phyloP scores from a whole-genome alignment of 2,888 invertebrate genomes.

The Oxytorus armatus region DNA sequence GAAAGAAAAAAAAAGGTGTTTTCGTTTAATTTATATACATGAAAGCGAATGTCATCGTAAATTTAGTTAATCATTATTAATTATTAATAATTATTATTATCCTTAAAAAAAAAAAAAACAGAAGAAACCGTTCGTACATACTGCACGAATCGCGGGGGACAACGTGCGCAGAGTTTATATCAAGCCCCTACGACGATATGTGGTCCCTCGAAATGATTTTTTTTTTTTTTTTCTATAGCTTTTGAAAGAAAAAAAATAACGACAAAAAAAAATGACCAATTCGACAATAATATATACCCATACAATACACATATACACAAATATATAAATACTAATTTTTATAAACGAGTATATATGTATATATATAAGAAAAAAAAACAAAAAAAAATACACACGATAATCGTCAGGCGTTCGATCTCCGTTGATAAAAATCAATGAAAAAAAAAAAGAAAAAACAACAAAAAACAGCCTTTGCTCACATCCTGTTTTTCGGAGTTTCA shows the following conservation, averaged over 20 bases:
- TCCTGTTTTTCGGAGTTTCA: slow-evolving; percentile 16
- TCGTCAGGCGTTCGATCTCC: slow-evolving; percentile 51
- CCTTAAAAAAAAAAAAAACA: slow-evolving; percentile 46
- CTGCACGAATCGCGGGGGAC: slow-evolving; percentile 49
- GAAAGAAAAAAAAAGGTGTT: slow-evolving; percentile 70
- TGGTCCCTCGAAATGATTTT: slow-evolving; percentile 34
- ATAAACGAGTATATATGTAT: slow-evolving; percentile 48
- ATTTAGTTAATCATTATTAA: slow-evolving; percentile 78
- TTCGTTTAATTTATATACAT: slow-evolving; percentile 81
- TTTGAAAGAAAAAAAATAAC: too few species aligned
- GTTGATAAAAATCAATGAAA: slow-evolving; percentile 38
- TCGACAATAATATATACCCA: slow-evolving; percentile 61
- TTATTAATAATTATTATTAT: slow-evolving; percentile 58
- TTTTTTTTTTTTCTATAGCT: slow-evolving; percentile 40
- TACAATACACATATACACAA: slow-evolving; percentile 24
- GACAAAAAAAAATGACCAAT: slow-evolving; percentile 55
- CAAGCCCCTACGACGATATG: slow-evolving; percentile 33
- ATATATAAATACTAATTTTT: slow-evolving; percentile 48
- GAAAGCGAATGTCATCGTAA: slow-evolving; percentile 79
- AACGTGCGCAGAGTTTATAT: slow-evolving; percentile 58
- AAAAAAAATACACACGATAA: neutral
- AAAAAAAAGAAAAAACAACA: too few species aligned
- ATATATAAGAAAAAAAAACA: too few species aligned
- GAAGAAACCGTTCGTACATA: slow-evolving; percentile 53
- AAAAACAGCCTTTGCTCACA: slow-evolving; percentile 27